phyloP scores from a whole-genome alignment of 2,888 invertebrate species.

The Thymelicus sylvestris region DNA sequence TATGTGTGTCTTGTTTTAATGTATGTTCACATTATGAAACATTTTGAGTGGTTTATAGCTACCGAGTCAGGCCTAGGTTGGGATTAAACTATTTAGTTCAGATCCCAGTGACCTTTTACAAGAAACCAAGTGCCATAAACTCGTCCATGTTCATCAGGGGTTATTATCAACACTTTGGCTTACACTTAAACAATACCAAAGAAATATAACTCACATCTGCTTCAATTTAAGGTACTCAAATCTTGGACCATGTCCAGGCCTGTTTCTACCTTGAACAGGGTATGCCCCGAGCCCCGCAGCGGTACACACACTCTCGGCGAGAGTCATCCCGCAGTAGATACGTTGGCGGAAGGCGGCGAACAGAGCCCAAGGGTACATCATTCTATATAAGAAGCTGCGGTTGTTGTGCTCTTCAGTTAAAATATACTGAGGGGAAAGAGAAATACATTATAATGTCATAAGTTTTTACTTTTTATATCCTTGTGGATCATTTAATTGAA shows the following conservation, averaged over 20 bases:
- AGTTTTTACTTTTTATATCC: too few relatives aligned
- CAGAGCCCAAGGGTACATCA: constrained; percentile 93
- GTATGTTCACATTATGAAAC: too few relatives aligned
- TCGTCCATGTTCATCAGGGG: too few relatives aligned
- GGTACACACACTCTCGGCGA: constrained; percentile 97
- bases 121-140: too few relatives aligned
- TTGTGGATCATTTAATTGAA: too few relatives aligned
- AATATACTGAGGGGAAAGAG: constrained; percentile 88
- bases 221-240: constrained; percentile 86
- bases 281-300: constrained; percentile 97
- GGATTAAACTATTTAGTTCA: too few relatives aligned
- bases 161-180: too few relatives aligned
- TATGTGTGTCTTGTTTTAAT: too few relatives aligned
- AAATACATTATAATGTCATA: background rate
- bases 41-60: too few relatives aligned
- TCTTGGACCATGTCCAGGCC: constrained; percentile 94
- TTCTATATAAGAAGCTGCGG: constrained; percentile 89
- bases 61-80: too few relatives aligned
- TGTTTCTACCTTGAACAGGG: constrained; percentile 89
- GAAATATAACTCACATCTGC: constrained; percentile 76
- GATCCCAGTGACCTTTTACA: too few relatives aligned
- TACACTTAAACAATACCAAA: background rate
- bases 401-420: constrained; percentile 90
- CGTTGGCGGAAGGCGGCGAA: constrained; percentile 96
- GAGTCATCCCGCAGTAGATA: constrained; percentile 94